Evolutionary conservation across 1,140 invertebrate genomes (phyloP), one percentile per base, ranked within the genome.

Genomic region (Parasteatoda tepidariorum): DNA sequence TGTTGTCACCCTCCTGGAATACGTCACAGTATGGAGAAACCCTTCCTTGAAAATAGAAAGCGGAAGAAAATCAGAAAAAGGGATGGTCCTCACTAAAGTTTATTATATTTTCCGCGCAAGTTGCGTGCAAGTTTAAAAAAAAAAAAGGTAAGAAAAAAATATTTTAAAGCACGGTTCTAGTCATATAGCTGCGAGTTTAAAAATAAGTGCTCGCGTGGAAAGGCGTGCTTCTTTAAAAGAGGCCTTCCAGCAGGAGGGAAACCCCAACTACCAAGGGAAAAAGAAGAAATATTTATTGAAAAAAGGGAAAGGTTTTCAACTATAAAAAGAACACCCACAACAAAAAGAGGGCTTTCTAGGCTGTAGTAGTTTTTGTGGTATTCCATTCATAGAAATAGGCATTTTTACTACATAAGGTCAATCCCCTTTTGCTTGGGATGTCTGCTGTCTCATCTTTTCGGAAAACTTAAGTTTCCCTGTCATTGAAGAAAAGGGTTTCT

Each of bases 11-110:
- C 18, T 48, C 38, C 18, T 48, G 9, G 1, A 4, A 48, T 26
- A 26, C 62, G 62, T 66, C 74, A 78, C 74, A 78, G 54, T 57
- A 15, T 18, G 31, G 76, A 66, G 24, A 61, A 66, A 66, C 74
- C 74, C 74, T 76, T 76, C 74, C 61, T 64, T 68, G 61, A 68
- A 79, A 79, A 79, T 79, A 79, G 76, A 61, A 79, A 68, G 76
- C 76, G 76, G 76, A 79, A 79, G 76, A 67, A 18, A 48, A 9
- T 1, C 38, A 13, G 18, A 9, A 48, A 48, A 48, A 48, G 62
- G 61, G 48, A 31, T 54, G 24, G 28, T 11, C 57, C 71, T 54
- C 61, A 31, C 48, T n/a, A 3, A 68, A 54, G 76, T 79, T 79
- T 79, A 79, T 79, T 79, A 79, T 55, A 79, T 61, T 79, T 79